These are phyloP conservation scores for Orbicella faveolata DNA, from an alignment of 64 coral and sea anemone genomes.

Conservation along the genomic window DNA sequence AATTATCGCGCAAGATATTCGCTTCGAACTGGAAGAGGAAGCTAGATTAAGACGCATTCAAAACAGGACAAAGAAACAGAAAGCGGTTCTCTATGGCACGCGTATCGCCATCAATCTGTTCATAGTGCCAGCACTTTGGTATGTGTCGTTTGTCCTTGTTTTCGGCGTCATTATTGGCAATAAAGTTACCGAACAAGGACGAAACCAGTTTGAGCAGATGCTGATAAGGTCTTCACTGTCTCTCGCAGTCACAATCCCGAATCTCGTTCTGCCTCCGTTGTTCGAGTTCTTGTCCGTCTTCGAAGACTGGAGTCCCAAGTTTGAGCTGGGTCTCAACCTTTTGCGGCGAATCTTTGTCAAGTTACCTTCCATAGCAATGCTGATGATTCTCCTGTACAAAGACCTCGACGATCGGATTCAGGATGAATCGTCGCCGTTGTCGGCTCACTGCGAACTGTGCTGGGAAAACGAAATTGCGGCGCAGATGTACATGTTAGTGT, in stretches of 20 bases:
- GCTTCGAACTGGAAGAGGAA: slow-evolving; percentile 61
- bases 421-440: not conserved
- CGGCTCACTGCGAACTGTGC: slow-evolving; percentile 60
- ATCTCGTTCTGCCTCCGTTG: slow-evolving; percentile 68
- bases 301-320: slow-evolving; percentile 75
- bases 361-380: slow-evolving; percentile 65
- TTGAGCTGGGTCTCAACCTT: slow-evolving; percentile 71
- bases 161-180: slow-evolving; percentile 52
- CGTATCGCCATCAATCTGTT: slow-evolving; percentile 56
- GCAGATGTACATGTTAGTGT: slow-evolving; percentile 94
- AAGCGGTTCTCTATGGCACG: slow-evolving; percentile 21
- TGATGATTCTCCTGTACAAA: slow-evolving; percentile 72
- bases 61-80: slow-evolving; percentile 46
- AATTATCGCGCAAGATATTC: slow-evolving; percentile 46
- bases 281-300: slow-evolving; percentile 90
- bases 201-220: slow-evolving; percentile 32
- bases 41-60: slow-evolving; percentile 15
- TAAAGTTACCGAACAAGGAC: slow-evolving; percentile 15
- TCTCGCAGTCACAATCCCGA: slow-evolving; percentile 81
- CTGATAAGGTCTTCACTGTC: slow-evolving; percentile 55
- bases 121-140: slow-evolving; percentile 82
- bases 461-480: slow-evolving; percentile 91
- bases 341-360: slow-evolving; percentile 78
- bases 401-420: slow-evolving; percentile 17
- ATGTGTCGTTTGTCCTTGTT: slow-evolving; percentile 62